Evolutionary conservation across 2,797 vertebrate genomes (phyloP), one percentile per base, ranked within the genome.

Genomic region (Antennarius maculatus): DNA sequence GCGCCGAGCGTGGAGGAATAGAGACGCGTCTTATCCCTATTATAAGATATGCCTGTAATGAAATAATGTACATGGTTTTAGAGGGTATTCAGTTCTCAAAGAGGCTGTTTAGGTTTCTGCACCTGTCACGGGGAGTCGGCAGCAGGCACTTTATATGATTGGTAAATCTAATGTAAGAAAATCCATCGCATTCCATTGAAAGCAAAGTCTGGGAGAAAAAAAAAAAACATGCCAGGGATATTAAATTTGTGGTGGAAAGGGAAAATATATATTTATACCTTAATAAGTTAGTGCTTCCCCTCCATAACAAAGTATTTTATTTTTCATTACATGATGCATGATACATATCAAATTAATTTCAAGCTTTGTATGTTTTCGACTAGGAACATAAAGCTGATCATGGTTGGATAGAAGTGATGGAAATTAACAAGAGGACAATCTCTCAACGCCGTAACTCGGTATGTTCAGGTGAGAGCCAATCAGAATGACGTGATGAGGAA

Each of bases 61-160:
- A 73, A 81, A 87, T 88, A 83, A 85, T 71, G 82, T 52, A 61
- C 60, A 61, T 67, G 79, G 63, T 76, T 80, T 80, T 71, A 72
- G 70, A 62, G 77, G 71, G 63, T 75, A 67, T 82, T 84, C 52
- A 11, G 76, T 67, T 84, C 84, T 79, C 79, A 81, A 69, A 79
- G 71, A 69, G 68, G 51, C 80, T 85, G 74, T 88, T 86, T 80
- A 66, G 79, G 77, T 86, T 85, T 88, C 82, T 86, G 81, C 88
- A 88, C 85, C 83, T 88, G 83, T 86, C 86, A 84, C 49, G 46
- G 43, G 74, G 34, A 61, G 74, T 70, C 53, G 7, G 65, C 60
- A 76, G 78, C 67, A 66, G 66, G 75, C 81, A 88, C 86, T 88
- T 86, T 83, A 70, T 81, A 67, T 83, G 84, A 89, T 89, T 90